Evolutionary conservation across 2,797 vertebrate species (phyloP).

Genomic region (Scomberomorus guttatus): DNA sequence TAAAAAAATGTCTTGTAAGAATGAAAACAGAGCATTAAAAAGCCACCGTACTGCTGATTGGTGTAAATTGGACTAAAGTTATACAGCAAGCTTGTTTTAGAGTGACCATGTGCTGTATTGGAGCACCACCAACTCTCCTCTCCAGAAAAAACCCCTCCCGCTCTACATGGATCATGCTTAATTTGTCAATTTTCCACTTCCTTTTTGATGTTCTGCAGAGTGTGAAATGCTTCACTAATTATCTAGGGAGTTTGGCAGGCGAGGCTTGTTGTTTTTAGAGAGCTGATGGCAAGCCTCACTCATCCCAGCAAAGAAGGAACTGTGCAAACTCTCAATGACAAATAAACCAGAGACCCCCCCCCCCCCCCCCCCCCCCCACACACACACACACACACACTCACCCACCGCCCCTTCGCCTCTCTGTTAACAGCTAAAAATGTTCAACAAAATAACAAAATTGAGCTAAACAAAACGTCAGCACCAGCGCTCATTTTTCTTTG

Average conservation of each 20-base stretch:
- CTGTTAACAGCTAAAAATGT: conserved; percentile 61
- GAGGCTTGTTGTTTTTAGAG: conserved; percentile 81
- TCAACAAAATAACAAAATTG: conserved; percentile 64
- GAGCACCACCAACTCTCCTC: conserved; percentile 50
- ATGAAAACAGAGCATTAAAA: conserved; percentile 36
- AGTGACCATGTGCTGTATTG: conserved; percentile 64
- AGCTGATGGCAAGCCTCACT: conserved; percentile 81
- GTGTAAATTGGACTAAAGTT: conserved; percentile 38
- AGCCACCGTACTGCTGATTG: conserved; percentile 39
- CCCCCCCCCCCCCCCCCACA: background rate
- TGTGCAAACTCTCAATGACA: conserved; percentile 76
- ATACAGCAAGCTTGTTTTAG: conserved; percentile 41
- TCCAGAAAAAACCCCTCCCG: conserved; percentile 18
- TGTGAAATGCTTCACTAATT: conserved; percentile 86
- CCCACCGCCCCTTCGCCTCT: conserved; percentile 4
- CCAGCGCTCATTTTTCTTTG: conserved; percentile 57
- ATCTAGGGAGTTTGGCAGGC: conserved; percentile 83
- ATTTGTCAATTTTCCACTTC: conserved; percentile 83
- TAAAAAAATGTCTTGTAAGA: conserved; percentile 28
- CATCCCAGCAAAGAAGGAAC: conserved; percentile 70
- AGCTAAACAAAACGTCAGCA: conserved; percentile 73
- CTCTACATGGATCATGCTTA: conserved; percentile 50
- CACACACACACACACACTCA: background rate
- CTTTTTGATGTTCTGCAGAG: conserved; percentile 82
- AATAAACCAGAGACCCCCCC: conserved; percentile 60